Conservation (phyloP, 2,797 vertebrate species). For the Echeneis naucrates region DNA sequence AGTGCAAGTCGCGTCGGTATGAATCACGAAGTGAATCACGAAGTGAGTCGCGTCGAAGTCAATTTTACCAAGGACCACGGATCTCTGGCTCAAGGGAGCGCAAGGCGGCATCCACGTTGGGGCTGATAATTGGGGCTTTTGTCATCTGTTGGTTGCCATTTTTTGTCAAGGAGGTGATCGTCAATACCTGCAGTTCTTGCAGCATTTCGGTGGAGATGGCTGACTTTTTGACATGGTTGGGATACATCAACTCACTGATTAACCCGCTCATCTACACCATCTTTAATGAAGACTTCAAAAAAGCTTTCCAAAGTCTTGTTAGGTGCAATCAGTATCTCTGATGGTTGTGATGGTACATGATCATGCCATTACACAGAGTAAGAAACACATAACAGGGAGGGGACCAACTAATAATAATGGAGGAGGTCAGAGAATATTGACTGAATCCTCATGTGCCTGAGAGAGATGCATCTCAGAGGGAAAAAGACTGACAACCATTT, state of each 20-base stretch:
- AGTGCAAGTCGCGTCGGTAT: conserved; percentile 83
- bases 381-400: conserved; percentile 15
- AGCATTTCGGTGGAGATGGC: conserved; percentile 90
- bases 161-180: conserved; percentile 97
- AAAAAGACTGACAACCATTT: conserved; percentile 46
- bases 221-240: conserved; percentile 97
- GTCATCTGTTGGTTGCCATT: conserved; percentile 98
- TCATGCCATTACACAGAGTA: conserved; percentile 22
- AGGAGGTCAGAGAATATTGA: conserved; percentile 34
- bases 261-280: conserved; percentile 99
- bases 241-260: conserved; percentile 98
- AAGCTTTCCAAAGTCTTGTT: conserved; percentile 96
- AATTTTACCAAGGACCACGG: conserved; percentile 89
- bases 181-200: conserved; percentile 92
- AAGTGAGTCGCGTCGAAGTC: conserved; percentile 85
- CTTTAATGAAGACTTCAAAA: conserved; percentile 99
- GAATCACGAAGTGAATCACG: conserved; percentile 86
- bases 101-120: conserved; percentile 94
- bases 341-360: conserved; percentile 53
- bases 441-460: conserved; percentile 36
- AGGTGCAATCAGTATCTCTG: conserved; percentile 89
- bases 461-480: conserved; percentile 35
- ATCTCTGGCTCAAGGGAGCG: conserved; percentile 94
- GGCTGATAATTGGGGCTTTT: conserved; percentile 96
- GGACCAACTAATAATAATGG: conserved; percentile 17